Evolutionary conservation across 2,797 vertebrate genomes (phyloP).

Genomic region (Microchirus variegatus): DNA sequence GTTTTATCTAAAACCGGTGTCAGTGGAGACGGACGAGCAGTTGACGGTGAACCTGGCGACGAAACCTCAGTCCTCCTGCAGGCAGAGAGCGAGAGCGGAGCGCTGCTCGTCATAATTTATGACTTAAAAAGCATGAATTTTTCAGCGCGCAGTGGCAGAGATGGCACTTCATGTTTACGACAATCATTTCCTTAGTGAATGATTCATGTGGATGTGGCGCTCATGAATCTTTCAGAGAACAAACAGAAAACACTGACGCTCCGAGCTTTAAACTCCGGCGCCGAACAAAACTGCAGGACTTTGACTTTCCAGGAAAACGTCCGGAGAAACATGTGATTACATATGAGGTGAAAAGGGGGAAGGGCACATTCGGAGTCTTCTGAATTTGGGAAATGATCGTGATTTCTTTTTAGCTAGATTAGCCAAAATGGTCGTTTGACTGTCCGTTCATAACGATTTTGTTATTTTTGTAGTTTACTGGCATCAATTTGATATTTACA

Average conservation of each 20-base stretch:
- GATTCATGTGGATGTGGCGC: conserved; percentile 77
- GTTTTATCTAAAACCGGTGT: no score
- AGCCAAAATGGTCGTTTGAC: no score
- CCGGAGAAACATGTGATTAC: no score
- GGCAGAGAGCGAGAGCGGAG: conserved; percentile 36
- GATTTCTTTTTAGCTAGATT: no score
- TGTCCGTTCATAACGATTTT: no score
- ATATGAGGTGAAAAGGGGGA: no score
- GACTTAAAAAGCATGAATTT: conserved; percentile 81
- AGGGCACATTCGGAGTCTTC: no score
- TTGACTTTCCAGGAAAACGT: neutral
- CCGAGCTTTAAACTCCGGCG: conserved; percentile 36
- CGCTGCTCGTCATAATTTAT: conserved; percentile 80
- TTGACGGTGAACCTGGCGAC: neutral
- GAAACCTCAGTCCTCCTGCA: conserved; percentile 15
- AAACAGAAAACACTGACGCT: conserved; percentile 77
- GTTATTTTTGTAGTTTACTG: no score
- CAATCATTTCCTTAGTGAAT: conserved; percentile 82
- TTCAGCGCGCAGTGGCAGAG: conserved; percentile 78
- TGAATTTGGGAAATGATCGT: no score
- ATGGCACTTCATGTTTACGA: conserved; percentile 80
- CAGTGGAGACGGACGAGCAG: no score
- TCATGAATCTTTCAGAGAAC: conserved; percentile 81
- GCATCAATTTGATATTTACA: no score
- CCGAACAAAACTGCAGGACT: neutral